phyloP scores from a whole-genome alignment of 2,113 vertebrate species.

The Scalopus aquaticus region DNA sequence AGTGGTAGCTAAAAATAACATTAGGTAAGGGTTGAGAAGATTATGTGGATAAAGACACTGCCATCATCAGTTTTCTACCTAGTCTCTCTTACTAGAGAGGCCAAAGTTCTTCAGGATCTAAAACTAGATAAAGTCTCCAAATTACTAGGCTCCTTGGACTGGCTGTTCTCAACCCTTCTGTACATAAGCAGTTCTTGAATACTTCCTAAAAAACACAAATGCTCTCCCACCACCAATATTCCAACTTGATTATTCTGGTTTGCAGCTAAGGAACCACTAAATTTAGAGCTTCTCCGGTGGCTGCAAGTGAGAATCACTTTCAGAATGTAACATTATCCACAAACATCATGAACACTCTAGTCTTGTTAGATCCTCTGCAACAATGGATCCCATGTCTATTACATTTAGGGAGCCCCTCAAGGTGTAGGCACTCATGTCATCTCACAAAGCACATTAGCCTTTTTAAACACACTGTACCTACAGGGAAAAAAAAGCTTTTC shows the following conservation, averaged over 20 bases:
- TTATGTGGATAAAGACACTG: not conserved
- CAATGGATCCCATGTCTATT: not conserved
- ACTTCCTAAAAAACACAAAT: not conserved
- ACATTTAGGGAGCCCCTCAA: not conserved
- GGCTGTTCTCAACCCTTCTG: not conserved
- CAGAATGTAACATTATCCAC: not conserved
- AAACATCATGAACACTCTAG: not conserved
- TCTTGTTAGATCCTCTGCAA: not conserved
- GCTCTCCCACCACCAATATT: not conserved
- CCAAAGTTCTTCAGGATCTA: not conserved
- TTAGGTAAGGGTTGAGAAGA: not conserved
- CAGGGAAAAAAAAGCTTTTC: not conserved
- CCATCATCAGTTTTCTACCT: not conserved
- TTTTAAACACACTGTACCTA: not conserved
- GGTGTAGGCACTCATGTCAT: not conserved
- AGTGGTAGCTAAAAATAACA: not conserved
- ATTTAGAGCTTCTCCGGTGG: not conserved
- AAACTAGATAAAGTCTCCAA: not conserved
- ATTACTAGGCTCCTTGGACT: not conserved
- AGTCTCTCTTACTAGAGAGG: not conserved
- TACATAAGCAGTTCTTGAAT: too few species aligned
- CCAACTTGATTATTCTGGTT: not conserved
- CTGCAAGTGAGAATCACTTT: not conserved
- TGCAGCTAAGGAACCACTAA: not conserved
- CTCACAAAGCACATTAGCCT: not conserved